These are phyloP conservation scores for Diloba caeruleocephala DNA, from an alignment of 2,888 invertebrate species.

Conservation along the genomic window DNA sequence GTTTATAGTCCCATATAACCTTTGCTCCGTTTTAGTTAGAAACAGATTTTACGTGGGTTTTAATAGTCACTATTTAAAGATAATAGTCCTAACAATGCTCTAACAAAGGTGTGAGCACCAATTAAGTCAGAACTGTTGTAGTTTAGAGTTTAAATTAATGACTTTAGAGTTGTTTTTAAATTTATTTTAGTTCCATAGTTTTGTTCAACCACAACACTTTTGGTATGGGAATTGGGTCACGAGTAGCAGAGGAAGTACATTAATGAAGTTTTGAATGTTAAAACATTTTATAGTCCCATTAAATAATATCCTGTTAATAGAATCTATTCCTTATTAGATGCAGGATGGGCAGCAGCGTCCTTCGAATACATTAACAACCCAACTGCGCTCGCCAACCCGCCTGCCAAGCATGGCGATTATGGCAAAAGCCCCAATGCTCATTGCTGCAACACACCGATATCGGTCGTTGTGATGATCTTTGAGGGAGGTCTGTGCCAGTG, in stretches of 20 bases:
- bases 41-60: neutral
- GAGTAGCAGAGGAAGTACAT: conserved; percentile 16
- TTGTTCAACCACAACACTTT: conserved; percentile 39
- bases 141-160: conserved; percentile 44
- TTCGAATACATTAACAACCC: no score
- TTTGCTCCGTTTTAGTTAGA: no score
- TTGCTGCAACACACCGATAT: no score
- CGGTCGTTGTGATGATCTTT: no score
- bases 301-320: no score
- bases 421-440: no score
- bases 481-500: no score
- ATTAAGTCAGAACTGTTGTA: conserved; percentile 40
- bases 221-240: conserved; percentile 9
- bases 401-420: no score
- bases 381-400: no score
- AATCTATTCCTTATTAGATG: no score
- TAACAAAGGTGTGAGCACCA: conserved; percentile 33
- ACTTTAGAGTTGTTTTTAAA: conserved; percentile 48
- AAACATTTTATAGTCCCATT: conserved; percentile 21
- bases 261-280: conserved; percentile 15
- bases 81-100: conserved; percentile 13
- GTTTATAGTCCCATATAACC: no score
- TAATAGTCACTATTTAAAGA: conserved; percentile 18
- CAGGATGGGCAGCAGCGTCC: no score
- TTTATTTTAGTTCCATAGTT: conserved; percentile 53